phyloP scores from a whole-genome alignment of 1,140 invertebrate species.

The Psix sp. region DNA sequence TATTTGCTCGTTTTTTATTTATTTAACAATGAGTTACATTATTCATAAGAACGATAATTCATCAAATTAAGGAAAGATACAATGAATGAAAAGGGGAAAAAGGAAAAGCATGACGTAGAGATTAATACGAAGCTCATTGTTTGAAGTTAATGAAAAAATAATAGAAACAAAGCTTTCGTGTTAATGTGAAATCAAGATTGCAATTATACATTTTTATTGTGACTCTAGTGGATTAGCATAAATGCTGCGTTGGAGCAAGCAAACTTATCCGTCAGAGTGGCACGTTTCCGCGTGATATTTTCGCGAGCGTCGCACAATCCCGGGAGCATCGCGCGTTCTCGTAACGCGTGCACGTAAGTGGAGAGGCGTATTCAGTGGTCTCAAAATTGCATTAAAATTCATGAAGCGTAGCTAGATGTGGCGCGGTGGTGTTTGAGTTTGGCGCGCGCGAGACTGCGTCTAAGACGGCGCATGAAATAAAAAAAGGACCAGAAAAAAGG shows the following conservation, averaged over 20 bases:
- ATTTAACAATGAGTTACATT: too few relatives aligned
- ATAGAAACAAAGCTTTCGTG: too few relatives aligned
- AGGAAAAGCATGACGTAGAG: too few relatives aligned
- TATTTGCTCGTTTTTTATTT: too few relatives aligned
- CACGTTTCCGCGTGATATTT: slow-evolving; percentile 51
- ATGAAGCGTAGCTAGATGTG: slow-evolving; percentile 70
- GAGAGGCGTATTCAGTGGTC: slow-evolving; percentile 65
- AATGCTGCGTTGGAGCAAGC: slow-evolving; percentile 25
- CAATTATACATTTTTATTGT: slow-evolving; percentile 14
- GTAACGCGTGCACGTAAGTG: slow-evolving; percentile 58
- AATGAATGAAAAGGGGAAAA: too few relatives aligned
- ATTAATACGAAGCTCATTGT: too few relatives aligned
- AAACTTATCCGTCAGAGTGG: slow-evolving; percentile 49
- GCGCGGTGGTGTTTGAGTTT: slow-evolving; percentile 70
- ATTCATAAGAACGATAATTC: too few relatives aligned
- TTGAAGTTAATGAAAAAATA: too few relatives aligned
- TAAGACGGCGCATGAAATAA: slow-evolving; percentile 3
- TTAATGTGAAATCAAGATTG: too few relatives aligned
- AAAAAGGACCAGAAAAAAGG: slow-evolving; percentile 17
- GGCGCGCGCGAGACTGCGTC: slow-evolving; percentile 43
- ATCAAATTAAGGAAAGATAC: too few relatives aligned
- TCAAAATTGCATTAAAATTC: slow-evolving; percentile 74
- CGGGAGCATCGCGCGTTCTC: slow-evolving; percentile 44
- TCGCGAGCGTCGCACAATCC: slow-evolving; percentile 53
- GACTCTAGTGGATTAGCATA: slow-evolving; percentile 37